phyloP scores from a whole-genome alignment of 2,797 vertebrate species.

The Brachyalestes nurse region DNA sequence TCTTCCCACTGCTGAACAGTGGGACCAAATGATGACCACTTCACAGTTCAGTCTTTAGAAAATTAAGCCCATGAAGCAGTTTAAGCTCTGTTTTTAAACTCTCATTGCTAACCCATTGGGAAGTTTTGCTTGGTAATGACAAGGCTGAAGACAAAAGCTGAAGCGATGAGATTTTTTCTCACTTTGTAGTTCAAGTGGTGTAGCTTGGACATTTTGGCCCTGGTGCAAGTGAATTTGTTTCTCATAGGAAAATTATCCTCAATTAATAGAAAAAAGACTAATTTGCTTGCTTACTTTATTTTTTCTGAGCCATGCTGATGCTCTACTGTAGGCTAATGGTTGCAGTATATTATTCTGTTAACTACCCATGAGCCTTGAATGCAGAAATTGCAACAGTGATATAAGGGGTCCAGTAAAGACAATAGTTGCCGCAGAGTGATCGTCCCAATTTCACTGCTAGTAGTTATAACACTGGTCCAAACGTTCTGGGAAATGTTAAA shows the following conservation, averaged over 20 bases:
- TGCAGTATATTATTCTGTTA: no score
- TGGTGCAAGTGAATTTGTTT: neutral
- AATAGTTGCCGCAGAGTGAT: neutral
- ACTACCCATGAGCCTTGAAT: neutral
- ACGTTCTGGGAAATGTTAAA: neutral
- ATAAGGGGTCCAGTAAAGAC: neutral
- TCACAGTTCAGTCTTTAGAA: slow-evolving; percentile 52
- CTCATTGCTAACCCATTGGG: neutral
- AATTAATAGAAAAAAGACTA: no score
- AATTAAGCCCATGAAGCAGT: slow-evolving; percentile 32
- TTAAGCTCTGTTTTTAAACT: neutral
- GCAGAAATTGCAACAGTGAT: neutral
- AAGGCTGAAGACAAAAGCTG: neutral
- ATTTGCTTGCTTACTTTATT: no score
- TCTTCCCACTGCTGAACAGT: slow-evolving; percentile 11
- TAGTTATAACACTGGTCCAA: neutral
- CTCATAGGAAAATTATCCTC: no score
- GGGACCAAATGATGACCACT: slow-evolving; percentile 51
- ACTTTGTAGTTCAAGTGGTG: no score
- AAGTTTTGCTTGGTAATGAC: no score
- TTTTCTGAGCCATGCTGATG: no score
- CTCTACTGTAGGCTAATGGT: no score
- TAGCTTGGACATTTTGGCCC: neutral
- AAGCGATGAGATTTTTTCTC: no score
- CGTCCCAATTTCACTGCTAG: neutral